Base-by-base conservation (phyloP, 2,888 invertebrate genomes). In the Noctua fimbriata region DNA sequence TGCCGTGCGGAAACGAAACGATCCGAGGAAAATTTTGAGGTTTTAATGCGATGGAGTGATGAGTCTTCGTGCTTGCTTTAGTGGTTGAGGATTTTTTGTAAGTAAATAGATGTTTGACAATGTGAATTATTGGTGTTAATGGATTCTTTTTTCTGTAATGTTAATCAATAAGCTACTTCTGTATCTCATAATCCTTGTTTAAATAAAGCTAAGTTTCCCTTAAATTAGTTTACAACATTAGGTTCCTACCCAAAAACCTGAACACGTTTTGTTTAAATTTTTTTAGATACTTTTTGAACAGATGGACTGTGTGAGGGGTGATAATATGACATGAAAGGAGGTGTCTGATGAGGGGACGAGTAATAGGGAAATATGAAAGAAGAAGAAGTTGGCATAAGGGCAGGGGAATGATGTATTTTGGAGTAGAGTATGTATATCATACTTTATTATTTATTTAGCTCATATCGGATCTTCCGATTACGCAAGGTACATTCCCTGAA, bases 1-100 rank as follows among this genome's bases (percentile, higher is more conserved):
- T 70, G 79, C 44, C 66, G 52, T 70, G 69, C 76, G 47, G 73
- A 79, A 85, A 44, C 18, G 41, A 24, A 65, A 44, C 21, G 28
- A 18, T 3, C 21, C 0, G 5, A 65, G 76, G 74, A 80, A 76
- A 70, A 55, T 76, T 76, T 76, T 60, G 6, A 5, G 3, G n/a
- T 32, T 52, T n/a, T 32, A 32, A n/a, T n/a, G 69, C 24, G 16
- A 4, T 10, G 7, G 28, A 49, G 21, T 58, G 6, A 36, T 21
- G 16, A 21, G 12, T 58, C 49, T 49, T 28, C 36, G 36, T 36
- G 9, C 14, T 49, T 18, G 16, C 16, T 71, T 44, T 71, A 2
- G 3, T 0, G 16, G 9, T 21, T 18, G 16, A 67, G 24, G 32
- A 16, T 0, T 47, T 69, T 24, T 32, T 47, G 47, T 28, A 47